A percentile compares a stretch with the other conserved stretches of the same genome.
Evolutionary conservation across 2,113 vertebrate genomes (phyloP).

Genomic region (Rhabdomys dilectus): DNA sequence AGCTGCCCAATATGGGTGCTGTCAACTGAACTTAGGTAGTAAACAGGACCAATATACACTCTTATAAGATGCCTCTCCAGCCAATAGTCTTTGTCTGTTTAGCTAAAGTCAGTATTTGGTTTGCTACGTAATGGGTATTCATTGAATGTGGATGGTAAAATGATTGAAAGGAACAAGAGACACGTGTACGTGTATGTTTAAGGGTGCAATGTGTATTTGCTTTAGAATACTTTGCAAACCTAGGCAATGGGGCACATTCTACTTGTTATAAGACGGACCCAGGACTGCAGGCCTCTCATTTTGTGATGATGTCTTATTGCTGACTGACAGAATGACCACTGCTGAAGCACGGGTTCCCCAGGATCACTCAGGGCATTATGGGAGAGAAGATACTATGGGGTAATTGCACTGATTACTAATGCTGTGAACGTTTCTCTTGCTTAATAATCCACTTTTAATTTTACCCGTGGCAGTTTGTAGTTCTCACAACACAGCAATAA

Average conservation of each 20-base stretch:
- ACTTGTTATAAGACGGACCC: background rate
- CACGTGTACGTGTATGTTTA: background rate
- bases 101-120: background rate
- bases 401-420: constrained; percentile 54
- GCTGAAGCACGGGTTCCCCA: background rate
- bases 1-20: background rate
- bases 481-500: constrained; percentile 69
- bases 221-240: background rate
- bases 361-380: background rate
- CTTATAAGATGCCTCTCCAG: background rate
- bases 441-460: constrained; percentile 78
- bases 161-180: background rate
- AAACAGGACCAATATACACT: no score
- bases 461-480: constrained; percentile 62
- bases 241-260: background rate
- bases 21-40: background rate
- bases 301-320: background rate
- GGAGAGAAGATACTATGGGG: background rate
- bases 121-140: background rate
- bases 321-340: background rate
- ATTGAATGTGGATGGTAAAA: background rate
- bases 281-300: background rate
- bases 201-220: fast-evolving
- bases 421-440: constrained; percentile 68
- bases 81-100: background rate